Evolutionary conservation across 2,797 vertebrate species (phyloP).

Genomic region (Hozukius guyotensis): DNA sequence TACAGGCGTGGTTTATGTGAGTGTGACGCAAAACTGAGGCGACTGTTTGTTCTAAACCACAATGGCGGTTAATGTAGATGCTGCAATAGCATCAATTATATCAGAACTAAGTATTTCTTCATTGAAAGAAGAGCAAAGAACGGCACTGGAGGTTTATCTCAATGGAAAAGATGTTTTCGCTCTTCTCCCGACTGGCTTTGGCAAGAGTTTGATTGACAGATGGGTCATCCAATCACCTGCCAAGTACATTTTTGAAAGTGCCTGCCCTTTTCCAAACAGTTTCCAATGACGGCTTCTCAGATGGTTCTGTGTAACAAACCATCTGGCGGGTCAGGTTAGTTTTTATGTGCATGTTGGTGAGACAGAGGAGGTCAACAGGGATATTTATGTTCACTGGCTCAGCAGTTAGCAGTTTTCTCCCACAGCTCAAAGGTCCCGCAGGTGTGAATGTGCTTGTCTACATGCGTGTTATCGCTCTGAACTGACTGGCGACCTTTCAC

Average conservation of each 20-base stretch:
- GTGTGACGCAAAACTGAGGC: background rate
- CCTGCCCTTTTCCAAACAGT: background rate
- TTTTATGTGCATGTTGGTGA: background rate
- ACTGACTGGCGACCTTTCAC: background rate
- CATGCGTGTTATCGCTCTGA: background rate
- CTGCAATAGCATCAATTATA: background rate
- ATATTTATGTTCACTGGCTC: background rate
- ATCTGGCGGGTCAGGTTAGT: background rate
- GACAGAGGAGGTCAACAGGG: background rate
- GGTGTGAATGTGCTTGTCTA: background rate
- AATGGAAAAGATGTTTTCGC: background rate
- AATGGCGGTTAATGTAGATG: background rate
- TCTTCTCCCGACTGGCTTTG: background rate
- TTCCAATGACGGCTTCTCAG: background rate
- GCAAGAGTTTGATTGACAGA: background rate
- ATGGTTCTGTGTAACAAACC: background rate
- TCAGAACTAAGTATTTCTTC: background rate
- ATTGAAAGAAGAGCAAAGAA: background rate
- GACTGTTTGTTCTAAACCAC: background rate
- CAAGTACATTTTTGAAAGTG: background rate
- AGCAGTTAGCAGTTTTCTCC: background rate
- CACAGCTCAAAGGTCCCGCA: background rate
- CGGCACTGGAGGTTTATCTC: background rate
- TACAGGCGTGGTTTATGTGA: background rate
- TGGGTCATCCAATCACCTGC: background rate